phyloP scores from a whole-genome alignment of 2,888 invertebrate genomes.

The Tenthredo distinguenda region DNA sequence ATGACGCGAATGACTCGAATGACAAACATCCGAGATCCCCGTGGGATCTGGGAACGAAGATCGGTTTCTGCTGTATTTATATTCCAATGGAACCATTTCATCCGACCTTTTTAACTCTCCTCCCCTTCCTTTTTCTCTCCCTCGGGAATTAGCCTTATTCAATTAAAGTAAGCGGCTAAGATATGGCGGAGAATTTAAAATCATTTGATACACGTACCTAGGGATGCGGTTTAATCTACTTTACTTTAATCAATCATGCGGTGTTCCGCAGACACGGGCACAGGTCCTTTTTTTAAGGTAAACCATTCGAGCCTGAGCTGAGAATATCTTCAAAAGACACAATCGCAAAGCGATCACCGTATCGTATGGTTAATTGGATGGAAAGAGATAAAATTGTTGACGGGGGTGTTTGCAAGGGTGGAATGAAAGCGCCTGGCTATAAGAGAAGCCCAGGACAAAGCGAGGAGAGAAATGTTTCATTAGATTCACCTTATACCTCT shows the following conservation, averaged over 20 bases:
- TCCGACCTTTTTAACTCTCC: neutral
- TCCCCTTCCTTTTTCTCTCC: neutral
- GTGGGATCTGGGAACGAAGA: neutral
- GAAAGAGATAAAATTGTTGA: conserved; percentile 28
- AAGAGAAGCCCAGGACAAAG: neutral
- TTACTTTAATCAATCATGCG: neutral
- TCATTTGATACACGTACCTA: neutral
- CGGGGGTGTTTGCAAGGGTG: neutral
- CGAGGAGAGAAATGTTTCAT: conserved; percentile 44
- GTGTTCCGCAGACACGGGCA: neutral
- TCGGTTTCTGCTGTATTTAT: neutral
- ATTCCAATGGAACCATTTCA: neutral
- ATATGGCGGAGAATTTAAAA: conserved; percentile 3
- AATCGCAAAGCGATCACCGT: conserved; percentile 29
- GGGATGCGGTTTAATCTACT: neutral
- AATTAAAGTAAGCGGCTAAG: conserved; percentile 31
- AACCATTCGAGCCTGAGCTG: neutral
- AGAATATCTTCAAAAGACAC: neutral
- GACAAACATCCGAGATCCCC: neutral
- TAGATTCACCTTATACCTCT: conserved; percentile 18
- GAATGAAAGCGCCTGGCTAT: neutral
- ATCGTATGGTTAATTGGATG: conserved; percentile 22
- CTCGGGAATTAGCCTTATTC: conserved; percentile 7
- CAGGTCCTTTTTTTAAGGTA: neutral
- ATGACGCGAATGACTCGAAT: neutral